Evolutionary conservation across 2,113 vertebrate genomes (phyloP).

Genomic region (Hippopotamus amphibius): DNA sequence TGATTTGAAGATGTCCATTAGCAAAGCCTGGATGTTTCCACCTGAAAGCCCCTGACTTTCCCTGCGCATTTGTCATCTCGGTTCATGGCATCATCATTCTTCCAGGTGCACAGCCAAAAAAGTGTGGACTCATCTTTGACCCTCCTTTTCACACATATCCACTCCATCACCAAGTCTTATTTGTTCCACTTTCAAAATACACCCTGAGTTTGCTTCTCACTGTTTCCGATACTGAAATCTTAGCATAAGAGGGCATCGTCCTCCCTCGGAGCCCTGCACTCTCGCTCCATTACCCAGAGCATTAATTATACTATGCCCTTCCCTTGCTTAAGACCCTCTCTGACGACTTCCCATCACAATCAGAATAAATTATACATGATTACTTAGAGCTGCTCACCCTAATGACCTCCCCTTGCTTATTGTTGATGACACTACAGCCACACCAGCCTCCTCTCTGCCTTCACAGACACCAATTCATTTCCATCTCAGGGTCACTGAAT

Average conservation of each 20-base stretch:
- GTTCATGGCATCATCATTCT: not conserved
- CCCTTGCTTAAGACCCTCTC: not conserved
- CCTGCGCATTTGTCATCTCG: too few relatives aligned
- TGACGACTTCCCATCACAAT: too few relatives aligned
- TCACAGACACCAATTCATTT: not conserved
- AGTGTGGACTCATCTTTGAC: not conserved
- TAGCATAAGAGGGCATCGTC: not conserved
- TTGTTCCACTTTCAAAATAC: not conserved
- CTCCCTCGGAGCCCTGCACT: not conserved
- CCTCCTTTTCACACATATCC: not conserved
- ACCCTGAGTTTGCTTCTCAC: not conserved
- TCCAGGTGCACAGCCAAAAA: too few relatives aligned
- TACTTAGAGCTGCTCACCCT: not conserved
- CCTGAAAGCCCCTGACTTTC: not conserved
- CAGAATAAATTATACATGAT: not conserved
- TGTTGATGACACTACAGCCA: not conserved
- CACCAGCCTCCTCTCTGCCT: not conserved
- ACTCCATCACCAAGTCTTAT: not conserved
- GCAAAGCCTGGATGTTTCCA: not conserved
- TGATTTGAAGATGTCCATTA: not conserved
- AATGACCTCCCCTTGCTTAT: not conserved
- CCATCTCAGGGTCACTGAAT: not conserved
- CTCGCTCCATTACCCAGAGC: not conserved
- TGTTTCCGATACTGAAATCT: not conserved
- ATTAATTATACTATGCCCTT: accelerated